phyloP scores from a whole-genome alignment of 2,888 invertebrate genomes.

The Xylophagus ater region DNA sequence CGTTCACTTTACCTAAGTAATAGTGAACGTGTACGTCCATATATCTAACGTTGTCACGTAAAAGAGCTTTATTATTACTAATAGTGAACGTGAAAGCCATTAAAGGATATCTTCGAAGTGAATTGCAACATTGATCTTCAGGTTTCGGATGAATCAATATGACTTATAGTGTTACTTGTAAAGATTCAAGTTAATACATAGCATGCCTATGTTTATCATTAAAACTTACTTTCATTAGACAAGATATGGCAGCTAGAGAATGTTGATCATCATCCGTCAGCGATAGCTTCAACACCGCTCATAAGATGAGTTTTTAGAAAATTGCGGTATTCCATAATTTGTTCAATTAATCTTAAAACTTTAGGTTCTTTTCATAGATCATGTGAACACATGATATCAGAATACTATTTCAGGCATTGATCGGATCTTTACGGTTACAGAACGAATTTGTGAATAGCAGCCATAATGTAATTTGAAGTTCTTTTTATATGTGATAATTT shows the following conservation, averaged over 20 bases:
- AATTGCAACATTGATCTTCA: slow-evolving; percentile 68
- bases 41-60: slow-evolving; percentile 86
- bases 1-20: no score
- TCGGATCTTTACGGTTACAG: no score
- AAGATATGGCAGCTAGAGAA: slow-evolving; percentile 82
- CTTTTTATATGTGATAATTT: no score
- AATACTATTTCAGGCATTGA: no score
- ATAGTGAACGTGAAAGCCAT: slow-evolving; percentile 98
- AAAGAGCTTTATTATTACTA: slow-evolving; percentile 85
- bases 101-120: slow-evolving; percentile 86
- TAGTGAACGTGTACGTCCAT: no score
- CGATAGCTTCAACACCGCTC: slow-evolving; percentile 45
- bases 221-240: slow-evolving; percentile 93
- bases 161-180: slow-evolving; percentile 87
- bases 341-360: slow-evolving; percentile 80
- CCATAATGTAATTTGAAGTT: no score
- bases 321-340: slow-evolving; percentile 79
- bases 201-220: slow-evolving; percentile 97
- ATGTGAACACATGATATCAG: no score
- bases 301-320: slow-evolving; percentile 47
- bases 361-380: no score
- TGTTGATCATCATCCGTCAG: slow-evolving; percentile 71
- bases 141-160: slow-evolving; percentile 76
- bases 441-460: no score
- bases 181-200: slow-evolving; percentile 88